Base-by-base conservation (phyloP, 2,888 invertebrate species). In the Volucella inflata region DNA sequence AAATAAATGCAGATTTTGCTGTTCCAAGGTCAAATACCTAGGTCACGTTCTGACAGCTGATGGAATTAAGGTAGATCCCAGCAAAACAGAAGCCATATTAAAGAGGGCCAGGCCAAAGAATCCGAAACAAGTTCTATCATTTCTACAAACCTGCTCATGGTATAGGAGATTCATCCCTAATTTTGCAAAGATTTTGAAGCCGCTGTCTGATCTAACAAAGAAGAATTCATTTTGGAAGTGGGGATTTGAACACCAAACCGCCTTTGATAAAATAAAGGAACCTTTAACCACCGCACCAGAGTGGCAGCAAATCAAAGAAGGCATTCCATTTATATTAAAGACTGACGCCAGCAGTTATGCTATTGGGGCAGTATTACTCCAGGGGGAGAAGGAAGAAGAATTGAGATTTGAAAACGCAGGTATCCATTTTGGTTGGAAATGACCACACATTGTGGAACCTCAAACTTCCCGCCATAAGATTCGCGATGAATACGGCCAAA, bases 41-140 rank as follows among this genome's bases (percentile, higher is more conserved):
- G 65, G 40, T 50, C 51, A 51, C 6, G n/a, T 70, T 8, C 10
- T 68, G 2, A 78, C 60, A 4, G 21, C 2, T 2, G 11, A 51
- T 8, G 78, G 70, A n/a, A 62, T 62, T 14, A 38, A 76, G n/a
- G 55, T 68, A 21, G 44, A 77, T 9, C 76, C 60, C 12, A 85
- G 71, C 0, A 89, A 88, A 50, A 64, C 64, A 0, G 38, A 50
- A 8, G 64, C 50, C 4, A 65, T 65, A 12, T 2, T 16, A 14
- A 67, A 67, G 2, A 38, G 42, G 8, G 21, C 53, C 0, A 8
- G 8, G 30, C 62, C 53, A 10, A 67, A 67, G 38, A 67, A 67
- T 46, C 21, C 46, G 10, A 62, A 62, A 46, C 53, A 67, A 67
- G 67, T 67, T 0, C 1, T 62, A 46, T 46, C 62, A 10, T 62